Base-by-base conservation (phyloP, 2,888 invertebrate species). In the Orchesella flavescens region DNA sequence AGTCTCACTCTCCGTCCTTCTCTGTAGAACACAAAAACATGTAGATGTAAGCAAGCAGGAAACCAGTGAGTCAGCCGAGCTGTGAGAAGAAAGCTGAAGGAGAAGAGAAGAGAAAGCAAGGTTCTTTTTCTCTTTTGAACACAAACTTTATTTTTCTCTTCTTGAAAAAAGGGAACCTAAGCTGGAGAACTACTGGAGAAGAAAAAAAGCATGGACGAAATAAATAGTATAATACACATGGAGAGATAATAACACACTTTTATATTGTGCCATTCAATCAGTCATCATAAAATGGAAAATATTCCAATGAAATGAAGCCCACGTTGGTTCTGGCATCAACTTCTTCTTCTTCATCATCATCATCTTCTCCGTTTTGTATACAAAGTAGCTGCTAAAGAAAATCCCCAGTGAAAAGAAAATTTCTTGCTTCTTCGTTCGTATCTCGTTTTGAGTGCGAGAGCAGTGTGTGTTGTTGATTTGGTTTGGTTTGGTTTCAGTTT, bases 31-130 rank as follows among this genome's bases (percentile, higher is more conserved):
- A 76, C 53, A 76, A 76, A 74, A 65, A 76, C 76, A 76, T 19
- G 55, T 34, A 63, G 34, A 49, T 15, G 55, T 17, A 65, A 19
- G 76, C 76, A 65, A 66, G 76, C 55, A 76, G 76, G 66, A 76
- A 76, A 66, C 76, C 76, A 76, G 76, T 76, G 76, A 76, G 76
- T 76, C 76, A 76, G 76, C 53, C 72, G 49, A 72, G 72, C 76
- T 55, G 49, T 19, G 74, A 15, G 57, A 34, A 23, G 13, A n/a
- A 74, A 61, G 74, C 76, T 23, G 21, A 43, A 43, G 66, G 49
- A 43, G 17, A 53, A 76, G 53, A 49, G 21, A 43, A 43, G 66
- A 63, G 55, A 24, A 53, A 76, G 53, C 7, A 53, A 49, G 61
- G 9, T 15, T 10, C 17, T 12, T 61, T 73, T 44, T 73, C 3